Evolutionary conservation across 2,888 invertebrate species (phyloP).

Genomic region (Deroplatys truncata): DNA sequence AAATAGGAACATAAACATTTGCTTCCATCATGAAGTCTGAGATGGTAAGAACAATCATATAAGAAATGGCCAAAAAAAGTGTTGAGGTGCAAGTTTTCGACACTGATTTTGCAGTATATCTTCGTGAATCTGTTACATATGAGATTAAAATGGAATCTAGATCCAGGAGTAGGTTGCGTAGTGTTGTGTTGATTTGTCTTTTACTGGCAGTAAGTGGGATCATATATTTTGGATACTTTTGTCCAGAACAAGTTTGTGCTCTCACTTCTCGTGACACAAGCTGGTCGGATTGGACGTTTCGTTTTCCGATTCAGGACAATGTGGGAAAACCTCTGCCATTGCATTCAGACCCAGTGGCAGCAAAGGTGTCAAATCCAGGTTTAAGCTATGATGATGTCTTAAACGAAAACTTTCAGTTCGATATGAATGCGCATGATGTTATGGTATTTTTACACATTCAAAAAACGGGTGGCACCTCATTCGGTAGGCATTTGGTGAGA

Average conservation of each 20-base stretch:
- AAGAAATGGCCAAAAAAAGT: constrained; percentile 53
- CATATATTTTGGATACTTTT: constrained; percentile 85
- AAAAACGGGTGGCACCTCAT: constrained; percentile 97
- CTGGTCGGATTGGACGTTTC: constrained; percentile 37
- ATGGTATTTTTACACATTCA: constrained; percentile 98
- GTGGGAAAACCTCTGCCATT: constrained; percentile 50
- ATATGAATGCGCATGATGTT: constrained; percentile 91
- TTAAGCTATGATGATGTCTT: constrained; percentile 83
- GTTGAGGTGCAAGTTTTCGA: constrained; percentile 76
- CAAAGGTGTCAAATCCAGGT: constrained; percentile 45
- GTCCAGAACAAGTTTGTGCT: constrained; percentile 73
- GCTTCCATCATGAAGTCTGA: background rate
- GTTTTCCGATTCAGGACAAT: constrained; percentile 46
- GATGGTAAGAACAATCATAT: background rate
- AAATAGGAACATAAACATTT: background rate
- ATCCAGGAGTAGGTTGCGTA: constrained; percentile 64
- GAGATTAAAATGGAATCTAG: constrained; percentile 69
- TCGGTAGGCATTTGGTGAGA: constrained; percentile 93
- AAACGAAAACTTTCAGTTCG: constrained; percentile 82
- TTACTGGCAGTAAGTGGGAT: constrained; percentile 79
- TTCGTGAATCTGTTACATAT: constrained; percentile 68
- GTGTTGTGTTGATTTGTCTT: constrained; percentile 74
- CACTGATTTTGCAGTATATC: constrained; percentile 75
- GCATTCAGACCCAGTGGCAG: constrained; percentile 35
- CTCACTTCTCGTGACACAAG: constrained; percentile 33